Evolutionary conservation across 2,888 invertebrate genomes (phyloP).

Genomic region (Agrochola litura): DNA sequence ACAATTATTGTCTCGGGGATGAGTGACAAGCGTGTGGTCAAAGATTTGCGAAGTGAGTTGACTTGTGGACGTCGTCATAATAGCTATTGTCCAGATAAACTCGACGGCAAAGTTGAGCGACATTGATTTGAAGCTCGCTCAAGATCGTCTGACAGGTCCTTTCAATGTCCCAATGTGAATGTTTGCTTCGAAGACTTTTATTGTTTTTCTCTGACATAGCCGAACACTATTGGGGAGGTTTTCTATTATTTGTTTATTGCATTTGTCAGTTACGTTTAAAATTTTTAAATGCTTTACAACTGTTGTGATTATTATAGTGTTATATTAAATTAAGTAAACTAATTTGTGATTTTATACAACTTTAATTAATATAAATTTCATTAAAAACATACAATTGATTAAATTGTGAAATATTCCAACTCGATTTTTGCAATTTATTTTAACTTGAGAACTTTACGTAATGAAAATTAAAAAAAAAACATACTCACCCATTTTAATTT

Average conservation of each 20-base stretch:
- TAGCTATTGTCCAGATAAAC: conserved; percentile 71
- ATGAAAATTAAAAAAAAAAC: background rate
- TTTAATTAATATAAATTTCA: background rate
- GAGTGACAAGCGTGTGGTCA: conserved; percentile 80
- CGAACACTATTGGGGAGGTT: conserved; percentile 6
- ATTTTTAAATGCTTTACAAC: background rate
- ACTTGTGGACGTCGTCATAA: conserved; percentile 70
- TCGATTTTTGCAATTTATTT: background rate
- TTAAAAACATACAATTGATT: too few species aligned
- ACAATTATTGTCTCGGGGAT: conserved; percentile 72
- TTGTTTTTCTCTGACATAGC: conserved; percentile 25
- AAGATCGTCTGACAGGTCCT: conserved; percentile 41
- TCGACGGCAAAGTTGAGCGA: conserved; percentile 66
- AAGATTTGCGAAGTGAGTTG: conserved; percentile 73
- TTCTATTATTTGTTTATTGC: conserved; percentile 14
- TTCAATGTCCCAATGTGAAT: conserved; percentile 22
- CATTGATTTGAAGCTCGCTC: conserved; percentile 60
- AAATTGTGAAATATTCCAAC: background rate
- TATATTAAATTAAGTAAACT: background rate
- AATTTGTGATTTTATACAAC: background rate
- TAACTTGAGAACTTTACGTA: background rate
- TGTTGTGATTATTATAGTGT: background rate
- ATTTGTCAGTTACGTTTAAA: conserved; percentile 1
- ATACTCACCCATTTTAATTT: conserved; percentile 85
- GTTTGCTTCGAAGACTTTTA: conserved; percentile 16